Conservation (phyloP, 2,113 vertebrate species). For the Corythaeola cristata region DNA sequence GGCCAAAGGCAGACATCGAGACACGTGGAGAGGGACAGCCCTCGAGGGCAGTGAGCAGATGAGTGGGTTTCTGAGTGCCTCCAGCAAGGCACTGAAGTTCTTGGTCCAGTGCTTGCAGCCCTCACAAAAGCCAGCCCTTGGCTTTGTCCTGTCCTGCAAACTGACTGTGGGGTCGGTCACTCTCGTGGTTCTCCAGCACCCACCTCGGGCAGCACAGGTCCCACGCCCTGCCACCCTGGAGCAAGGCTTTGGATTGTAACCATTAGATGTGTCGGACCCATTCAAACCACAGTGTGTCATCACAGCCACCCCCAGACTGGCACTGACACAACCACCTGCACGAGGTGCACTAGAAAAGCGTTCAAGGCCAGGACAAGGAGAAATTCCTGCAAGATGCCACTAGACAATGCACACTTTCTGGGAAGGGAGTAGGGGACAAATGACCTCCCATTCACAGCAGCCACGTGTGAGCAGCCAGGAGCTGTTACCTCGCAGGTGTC, state of each 20-base stretch:
- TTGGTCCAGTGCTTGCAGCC: background rate
- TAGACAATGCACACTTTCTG: background rate
- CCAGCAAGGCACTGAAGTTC: background rate
- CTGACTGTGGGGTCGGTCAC: background rate
- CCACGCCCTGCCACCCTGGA: background rate
- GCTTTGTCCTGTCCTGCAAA: background rate
- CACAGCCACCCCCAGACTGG: background rate
- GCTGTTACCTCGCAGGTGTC: background rate
- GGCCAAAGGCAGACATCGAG: background rate
- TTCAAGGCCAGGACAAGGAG: background rate
- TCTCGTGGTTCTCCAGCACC: background rate
- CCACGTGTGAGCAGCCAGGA: background rate
- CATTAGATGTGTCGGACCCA: background rate
- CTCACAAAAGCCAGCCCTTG: background rate
- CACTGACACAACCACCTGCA: background rate
- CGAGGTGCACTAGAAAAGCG: background rate
- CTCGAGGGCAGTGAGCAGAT: background rate
- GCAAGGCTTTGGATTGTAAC: background rate
- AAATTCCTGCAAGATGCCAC: background rate
- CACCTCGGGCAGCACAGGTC: rapidly evolving
- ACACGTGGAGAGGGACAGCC: background rate
- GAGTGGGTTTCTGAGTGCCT: background rate
- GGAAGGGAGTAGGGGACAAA: background rate
- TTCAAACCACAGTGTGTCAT: background rate
- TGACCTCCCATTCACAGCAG: background rate